phyloP scores from a whole-genome alignment of 2,797 vertebrate genomes.

The Columba guinea region DNA sequence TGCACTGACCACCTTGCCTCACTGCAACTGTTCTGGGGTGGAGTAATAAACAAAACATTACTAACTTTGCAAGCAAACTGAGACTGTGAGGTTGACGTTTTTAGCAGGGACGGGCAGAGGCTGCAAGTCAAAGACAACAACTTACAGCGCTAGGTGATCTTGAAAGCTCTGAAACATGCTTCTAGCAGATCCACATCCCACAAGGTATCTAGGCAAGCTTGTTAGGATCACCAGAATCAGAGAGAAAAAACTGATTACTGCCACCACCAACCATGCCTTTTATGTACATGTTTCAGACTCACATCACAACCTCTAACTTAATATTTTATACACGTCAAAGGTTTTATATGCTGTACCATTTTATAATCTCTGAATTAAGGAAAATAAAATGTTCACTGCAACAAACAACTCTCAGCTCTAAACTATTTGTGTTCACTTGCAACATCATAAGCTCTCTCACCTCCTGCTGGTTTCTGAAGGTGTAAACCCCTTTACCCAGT shows the following conservation, averaged over 20 bases:
- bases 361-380: neutral
- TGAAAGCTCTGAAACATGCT: neutral
- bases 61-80: neutral
- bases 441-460: neutral
- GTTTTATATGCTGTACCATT: neutral
- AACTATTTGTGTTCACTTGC: neutral
- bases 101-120: neutral
- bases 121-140: neutral
- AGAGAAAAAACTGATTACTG: neutral
- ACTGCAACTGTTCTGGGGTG: neutral
- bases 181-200: neutral
- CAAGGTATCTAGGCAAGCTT: neutral
- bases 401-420: neutral
- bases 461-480: neutral
- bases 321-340: neutral
- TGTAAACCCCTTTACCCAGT: neutral
- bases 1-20: neutral
- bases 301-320: neutral
- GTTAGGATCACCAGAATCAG: neutral
- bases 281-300: neutral
- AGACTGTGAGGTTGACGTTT: neutral
- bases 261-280: neutral
- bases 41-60: neutral
- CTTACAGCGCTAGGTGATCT: neutral
- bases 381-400: neutral